Evolutionary conservation across 2,797 vertebrate genomes (phyloP).

Genomic region (Eurystomus glaucurus): DNA sequence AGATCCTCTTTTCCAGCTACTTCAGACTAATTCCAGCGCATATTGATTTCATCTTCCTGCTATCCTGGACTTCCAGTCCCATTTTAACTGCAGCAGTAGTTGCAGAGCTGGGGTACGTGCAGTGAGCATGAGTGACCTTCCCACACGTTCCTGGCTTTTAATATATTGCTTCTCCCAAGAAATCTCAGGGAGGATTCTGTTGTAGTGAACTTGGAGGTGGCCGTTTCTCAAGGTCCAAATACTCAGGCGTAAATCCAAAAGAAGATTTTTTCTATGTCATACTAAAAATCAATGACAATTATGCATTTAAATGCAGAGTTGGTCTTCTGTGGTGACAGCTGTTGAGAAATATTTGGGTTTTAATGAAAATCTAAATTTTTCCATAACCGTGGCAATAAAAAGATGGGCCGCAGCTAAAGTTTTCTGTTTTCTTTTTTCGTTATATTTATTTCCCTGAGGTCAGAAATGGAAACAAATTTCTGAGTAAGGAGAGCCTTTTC

Average conservation of each 20-base stretch:
- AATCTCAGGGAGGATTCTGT: neutral
- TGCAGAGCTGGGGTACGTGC: neutral
- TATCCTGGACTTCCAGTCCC: neutral
- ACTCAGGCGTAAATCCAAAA: neutral
- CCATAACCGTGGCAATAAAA: neutral
- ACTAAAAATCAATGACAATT: neutral
- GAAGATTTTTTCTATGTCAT: neutral
- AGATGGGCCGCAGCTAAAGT: neutral
- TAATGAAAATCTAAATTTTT: conserved; percentile 3
- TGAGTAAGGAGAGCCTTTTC: neutral
- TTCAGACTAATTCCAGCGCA: neutral
- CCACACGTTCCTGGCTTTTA: neutral
- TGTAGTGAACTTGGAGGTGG: neutral
- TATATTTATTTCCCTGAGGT: neutral
- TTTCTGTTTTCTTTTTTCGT: neutral
- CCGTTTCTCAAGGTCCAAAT: neutral
- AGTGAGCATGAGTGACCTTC: neutral
- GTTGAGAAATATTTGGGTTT: neutral
- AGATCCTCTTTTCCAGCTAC: neutral
- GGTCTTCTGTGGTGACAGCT: neutral
- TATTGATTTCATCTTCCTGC: neutral
- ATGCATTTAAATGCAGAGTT: neutral
- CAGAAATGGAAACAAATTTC: neutral
- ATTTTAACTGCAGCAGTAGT: neutral
- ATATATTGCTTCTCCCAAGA: neutral